These are phyloP conservation scores for Drosophila ironensis DNA, from an alignment of 1,140 invertebrate genomes.

Conservation along the genomic window DNA sequence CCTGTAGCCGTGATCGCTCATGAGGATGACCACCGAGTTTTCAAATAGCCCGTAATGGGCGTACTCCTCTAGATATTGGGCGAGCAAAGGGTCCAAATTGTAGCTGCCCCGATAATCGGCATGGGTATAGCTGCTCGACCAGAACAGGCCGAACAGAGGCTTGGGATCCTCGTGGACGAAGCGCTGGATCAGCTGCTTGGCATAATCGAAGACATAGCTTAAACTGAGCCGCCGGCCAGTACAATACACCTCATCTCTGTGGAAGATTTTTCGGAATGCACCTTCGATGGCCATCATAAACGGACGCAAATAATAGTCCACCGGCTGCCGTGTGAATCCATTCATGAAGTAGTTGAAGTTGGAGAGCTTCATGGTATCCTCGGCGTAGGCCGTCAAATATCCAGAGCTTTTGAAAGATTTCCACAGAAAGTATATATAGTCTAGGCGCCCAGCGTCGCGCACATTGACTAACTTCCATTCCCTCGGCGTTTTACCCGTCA, in stretches of 20 bases:
- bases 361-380: slow-evolving; percentile 88
- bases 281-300: slow-evolving; percentile 85
- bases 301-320: slow-evolving; percentile 90
- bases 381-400: slow-evolving; percentile 90
- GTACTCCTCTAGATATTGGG: slow-evolving; percentile 84
- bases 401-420: slow-evolving; percentile 87
- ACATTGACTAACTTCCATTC: too few relatives aligned
- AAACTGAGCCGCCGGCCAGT: slow-evolving; percentile 84
- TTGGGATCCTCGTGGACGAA: slow-evolving; percentile 82
- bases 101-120: slow-evolving; percentile 86
- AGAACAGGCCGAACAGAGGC: slow-evolving; percentile 89
- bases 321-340: slow-evolving; percentile 90
- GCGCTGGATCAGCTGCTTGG: slow-evolving; percentile 83
- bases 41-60: slow-evolving; percentile 84
- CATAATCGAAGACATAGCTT: slow-evolving; percentile 84
- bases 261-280: background rate
- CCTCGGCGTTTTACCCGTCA: slow-evolving; percentile 85
- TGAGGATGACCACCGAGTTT: slow-evolving; percentile 88
- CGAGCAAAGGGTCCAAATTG: slow-evolving; percentile 85
- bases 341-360: slow-evolving; percentile 90
- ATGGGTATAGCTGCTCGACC: slow-evolving; percentile 90
- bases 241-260: background rate
- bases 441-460: slow-evolving; percentile 78
- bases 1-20: slow-evolving; percentile 95
- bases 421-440: slow-evolving; percentile 90